Evolutionary conservation across 2,888 invertebrate genomes (phyloP), one percentile per base, ranked within the genome.

Genomic region (Diadegma fenestrale): DNA sequence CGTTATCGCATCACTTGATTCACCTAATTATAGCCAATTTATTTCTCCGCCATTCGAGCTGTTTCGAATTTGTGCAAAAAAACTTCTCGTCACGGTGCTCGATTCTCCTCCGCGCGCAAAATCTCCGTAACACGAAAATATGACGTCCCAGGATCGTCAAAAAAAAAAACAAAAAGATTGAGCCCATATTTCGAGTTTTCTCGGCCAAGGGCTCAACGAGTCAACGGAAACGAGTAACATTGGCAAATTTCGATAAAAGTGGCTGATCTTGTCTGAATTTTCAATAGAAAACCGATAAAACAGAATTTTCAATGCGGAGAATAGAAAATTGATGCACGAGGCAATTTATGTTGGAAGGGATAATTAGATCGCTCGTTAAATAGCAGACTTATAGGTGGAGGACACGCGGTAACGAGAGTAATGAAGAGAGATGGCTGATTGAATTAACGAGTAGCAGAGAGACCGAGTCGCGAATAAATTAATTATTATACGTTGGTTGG

Each of bases 341-440:
- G 14, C 26, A 63, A 71, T 37, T 51, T 68, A 30, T 77, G 69
- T 22, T 54, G 66, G 58, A 61, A 51, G 75, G 85, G 72, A 80
- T 82, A 85, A 82, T 85, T 80, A 77, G 80, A 80, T 19, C 37
- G 43, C 82, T 85, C 82, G 85, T 85, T 85, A 85, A 80, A 82
- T 85, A 73, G 82, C 80, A 68, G 69, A 64, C 80, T 73, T 45
- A 71, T 71, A 48, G 71, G 75, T 75, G 54, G 75, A 80, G 58
- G 54, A 80, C 75, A 80, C 79, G 76, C 66, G 33, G 66, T 71
- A 61, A 51, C 22, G 68, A 66, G 22, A 43, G 51, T 66, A 37
- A 76, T 64, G 6, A 48, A 66, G 75, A 54, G 43, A 58, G 45
- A 51, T 45, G 68, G 30, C 66, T 43, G 78, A 80, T 82, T 85